phyloP scores from a whole-genome alignment of 2,888 invertebrate genomes.

The Pinctada fucata region DNA sequence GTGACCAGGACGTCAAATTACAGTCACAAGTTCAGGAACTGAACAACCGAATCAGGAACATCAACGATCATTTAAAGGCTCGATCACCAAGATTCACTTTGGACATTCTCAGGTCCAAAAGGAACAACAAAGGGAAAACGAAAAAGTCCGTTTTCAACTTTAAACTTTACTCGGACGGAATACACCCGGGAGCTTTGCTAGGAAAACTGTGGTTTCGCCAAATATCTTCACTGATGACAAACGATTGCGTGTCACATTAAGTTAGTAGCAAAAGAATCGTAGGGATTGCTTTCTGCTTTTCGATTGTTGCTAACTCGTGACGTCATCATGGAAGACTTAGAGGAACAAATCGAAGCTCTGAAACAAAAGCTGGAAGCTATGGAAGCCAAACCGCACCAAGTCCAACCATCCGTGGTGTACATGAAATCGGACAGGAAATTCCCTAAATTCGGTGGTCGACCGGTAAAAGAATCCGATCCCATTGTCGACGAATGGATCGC shows the following conservation, averaged over 20 bases:
- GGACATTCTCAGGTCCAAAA: not conserved
- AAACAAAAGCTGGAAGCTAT: no score
- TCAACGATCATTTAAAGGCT: not conserved
- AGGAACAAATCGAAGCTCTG: no score
- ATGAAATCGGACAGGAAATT: no score
- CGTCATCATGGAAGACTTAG: no score
- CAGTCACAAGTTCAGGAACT: not conserved
- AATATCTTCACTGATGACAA: not conserved
- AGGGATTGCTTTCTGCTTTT: no score
- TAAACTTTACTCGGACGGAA: not conserved
- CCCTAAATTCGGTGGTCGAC: no score
- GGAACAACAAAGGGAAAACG: not conserved
- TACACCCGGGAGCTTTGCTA: not conserved
- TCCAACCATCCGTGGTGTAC: no score
- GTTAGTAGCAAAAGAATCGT: no score
- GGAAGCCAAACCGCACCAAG: not conserved
- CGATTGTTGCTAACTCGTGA: no score
- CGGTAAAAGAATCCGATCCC: no score
- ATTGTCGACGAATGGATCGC: no score
- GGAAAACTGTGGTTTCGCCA: not conserved
- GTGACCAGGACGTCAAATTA: not conserved
- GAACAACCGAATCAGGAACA: not conserved
- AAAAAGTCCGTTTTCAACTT: not conserved
- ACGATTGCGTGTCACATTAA: not conserved
- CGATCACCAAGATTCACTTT: not conserved